phyloP scores from a whole-genome alignment of 1,140 invertebrate species.

The Leptestheria dahalacensis region DNA sequence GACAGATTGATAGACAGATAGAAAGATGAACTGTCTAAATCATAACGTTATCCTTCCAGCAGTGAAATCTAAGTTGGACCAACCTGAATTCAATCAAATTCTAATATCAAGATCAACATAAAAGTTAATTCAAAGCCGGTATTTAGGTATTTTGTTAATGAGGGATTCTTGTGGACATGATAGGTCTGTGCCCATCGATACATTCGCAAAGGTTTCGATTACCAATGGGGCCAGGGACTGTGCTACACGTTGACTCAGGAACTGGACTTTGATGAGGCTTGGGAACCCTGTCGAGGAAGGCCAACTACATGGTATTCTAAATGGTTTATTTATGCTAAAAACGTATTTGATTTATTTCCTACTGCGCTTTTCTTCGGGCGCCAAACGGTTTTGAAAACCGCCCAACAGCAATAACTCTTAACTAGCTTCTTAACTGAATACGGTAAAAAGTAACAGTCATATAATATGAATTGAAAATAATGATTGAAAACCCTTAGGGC shows the following conservation, averaged over 20 bases:
- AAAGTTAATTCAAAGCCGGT: no score
- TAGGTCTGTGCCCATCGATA: slow-evolving; percentile 85
- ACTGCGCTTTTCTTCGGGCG: no score
- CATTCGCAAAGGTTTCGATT: slow-evolving; percentile 50
- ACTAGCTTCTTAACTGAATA: background rate
- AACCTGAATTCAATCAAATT: background rate
- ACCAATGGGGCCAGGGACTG: slow-evolving; percentile 68
- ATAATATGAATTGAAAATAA: no score
- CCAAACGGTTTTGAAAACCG: background rate
- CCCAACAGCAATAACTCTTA: background rate
- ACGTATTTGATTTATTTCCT: background rate
- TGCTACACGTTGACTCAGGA: slow-evolving; percentile 69
- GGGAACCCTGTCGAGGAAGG: slow-evolving; percentile 60
- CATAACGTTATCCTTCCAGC: no score
- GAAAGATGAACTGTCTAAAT: no score
- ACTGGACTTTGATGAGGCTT: slow-evolving; percentile 49
- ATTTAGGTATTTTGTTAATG: background rate
- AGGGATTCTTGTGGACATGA: slow-evolving; percentile 20
- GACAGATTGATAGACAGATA: no score
- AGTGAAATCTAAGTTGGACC: no score
- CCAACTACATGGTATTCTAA: slow-evolving; percentile 45
- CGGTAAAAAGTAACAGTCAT: no score
- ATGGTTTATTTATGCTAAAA: background rate
- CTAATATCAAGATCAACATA: no score
- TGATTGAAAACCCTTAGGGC: slow-evolving; percentile 35